Base-by-base conservation (phyloP, 2,797 vertebrate genomes). In the Amniataba percoides region DNA sequence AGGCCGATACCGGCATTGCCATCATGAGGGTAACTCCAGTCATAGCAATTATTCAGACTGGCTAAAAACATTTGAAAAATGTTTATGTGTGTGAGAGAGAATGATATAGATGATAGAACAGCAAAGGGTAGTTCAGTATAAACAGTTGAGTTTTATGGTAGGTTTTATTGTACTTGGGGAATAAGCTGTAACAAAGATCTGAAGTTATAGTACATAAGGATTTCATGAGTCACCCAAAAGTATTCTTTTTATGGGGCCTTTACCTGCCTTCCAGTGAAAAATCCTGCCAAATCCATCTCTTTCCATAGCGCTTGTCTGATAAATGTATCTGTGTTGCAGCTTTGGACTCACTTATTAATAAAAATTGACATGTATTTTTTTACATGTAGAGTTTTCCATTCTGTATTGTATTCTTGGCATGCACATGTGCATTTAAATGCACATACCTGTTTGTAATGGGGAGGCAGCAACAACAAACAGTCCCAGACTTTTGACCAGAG, bases 1-100 rank as follows among this genome's bases (percentile, higher is more conserved):
- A 51, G 59, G 55, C 40, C 57, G 72, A 58, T 73, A 68, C 86
- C 75, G 70, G 80, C 65, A 51, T 71, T 83, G 70, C 81, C 81
- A 80, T 76, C 78, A 51, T 4, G 9, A 76, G 71, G 48, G 61
- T 55, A 42, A 36, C 55, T 75, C 9, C 9, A 67, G 72, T 59
- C 58, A 68, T 34, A 61, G 80, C 67, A 74, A 27, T 59, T 52
- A 16, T 51, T 79, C 13, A 51, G 59, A 62, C 34, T 12, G 19
- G 48, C n/a, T 18, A 2, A 25, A 60, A 56, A 16, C 11, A 7
- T 68, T 67, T 42, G 5, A 23, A 40, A 45, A 57, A 14, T 36
- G 40, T 55, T 19, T 39, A n/a, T n/a, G 4, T 31, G 21, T 56
- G 13, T 25, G 19, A 40, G 39, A 67, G 12, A n/a, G 27, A 7